A percentile compares a stretch with the other conserved stretches of the same genome.
These are phyloP conservation scores for Trissoscelio sp. DNA, from an alignment of 2,888 invertebrate genomes.

Conservation along the genomic window DNA sequence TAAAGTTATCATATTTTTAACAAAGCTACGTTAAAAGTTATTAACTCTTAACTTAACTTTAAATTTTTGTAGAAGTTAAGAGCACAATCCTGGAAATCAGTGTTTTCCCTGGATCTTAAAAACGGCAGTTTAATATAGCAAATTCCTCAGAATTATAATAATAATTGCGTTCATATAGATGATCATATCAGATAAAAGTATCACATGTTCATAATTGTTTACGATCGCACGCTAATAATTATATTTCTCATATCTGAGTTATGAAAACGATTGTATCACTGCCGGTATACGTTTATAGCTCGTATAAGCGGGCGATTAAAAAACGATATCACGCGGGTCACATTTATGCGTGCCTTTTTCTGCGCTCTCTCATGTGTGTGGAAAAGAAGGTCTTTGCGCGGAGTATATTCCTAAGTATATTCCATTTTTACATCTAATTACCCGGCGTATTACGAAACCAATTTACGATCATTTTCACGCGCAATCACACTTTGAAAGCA, in stretches of 20 bases:
- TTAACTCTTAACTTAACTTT: too few species aligned
- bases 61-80: too few species aligned
- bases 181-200: conserved; percentile 54
- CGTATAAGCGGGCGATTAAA: conserved; percentile 45
- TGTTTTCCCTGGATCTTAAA: conserved; percentile 11
- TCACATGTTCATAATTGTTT: conserved; percentile 56
- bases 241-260: conserved; percentile 57
- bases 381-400: conserved; percentile 34
- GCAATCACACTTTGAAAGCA: conserved; percentile 58
- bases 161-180: conserved; percentile 47
- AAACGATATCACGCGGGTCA: conserved; percentile 56
- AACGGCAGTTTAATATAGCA: conserved; percentile 18
- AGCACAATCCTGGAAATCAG: too few species aligned
- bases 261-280: conserved; percentile 62
- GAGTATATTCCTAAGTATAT: conserved; percentile 30
- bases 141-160: conserved; percentile 50
- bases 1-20: too few species aligned
- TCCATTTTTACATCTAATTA: conserved; percentile 62
- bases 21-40: too few species aligned
- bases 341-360: conserved; percentile 46
- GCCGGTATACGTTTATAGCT: conserved; percentile 30
- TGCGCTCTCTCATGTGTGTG: conserved; percentile 8
- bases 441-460: conserved; percentile 44
- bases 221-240: conserved; percentile 49
- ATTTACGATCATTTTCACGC: conserved; percentile 62